These are phyloP conservation scores for Seladonia tumulorum DNA, from an alignment of 2,888 invertebrate species.

Conservation along the genomic window DNA sequence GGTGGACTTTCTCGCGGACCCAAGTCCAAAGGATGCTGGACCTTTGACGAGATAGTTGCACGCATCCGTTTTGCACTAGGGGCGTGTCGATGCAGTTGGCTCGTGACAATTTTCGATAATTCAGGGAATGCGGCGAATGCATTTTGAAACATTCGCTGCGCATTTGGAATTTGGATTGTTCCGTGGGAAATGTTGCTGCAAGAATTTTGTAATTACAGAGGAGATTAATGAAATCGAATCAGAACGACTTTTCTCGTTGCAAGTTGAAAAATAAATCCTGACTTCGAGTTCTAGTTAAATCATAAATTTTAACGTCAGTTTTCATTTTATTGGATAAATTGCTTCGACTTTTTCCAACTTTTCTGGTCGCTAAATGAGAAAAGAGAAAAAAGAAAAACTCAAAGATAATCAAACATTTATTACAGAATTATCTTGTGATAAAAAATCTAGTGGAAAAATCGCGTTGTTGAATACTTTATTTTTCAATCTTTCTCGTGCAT, in stretches of 20 bases:
- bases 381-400: no score
- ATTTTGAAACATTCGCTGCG: neutral
- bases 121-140: neutral
- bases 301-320: neutral
- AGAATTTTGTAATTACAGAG: no score
- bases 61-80: neutral
- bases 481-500: neutral
- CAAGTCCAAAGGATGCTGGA: neutral
- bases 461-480: neutral
- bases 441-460: neutral
- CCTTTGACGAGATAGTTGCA: neutral
- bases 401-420: neutral
- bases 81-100: neutral
- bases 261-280: neutral
- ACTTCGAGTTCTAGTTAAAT: neutral
- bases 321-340: neutral
- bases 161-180: no score
- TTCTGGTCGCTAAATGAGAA: neutral
- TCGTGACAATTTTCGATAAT: neutral
- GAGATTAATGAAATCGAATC: neutral
- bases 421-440: no score
- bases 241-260: neutral
- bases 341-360: neutral
- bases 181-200: no score
- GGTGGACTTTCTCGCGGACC: neutral